Percentiles rank a stretch among this genome's conserved stretches.
phyloP scores from a whole-genome alignment of 1,140 invertebrate species.

The Macrobrachium rosenbergii region DNA sequence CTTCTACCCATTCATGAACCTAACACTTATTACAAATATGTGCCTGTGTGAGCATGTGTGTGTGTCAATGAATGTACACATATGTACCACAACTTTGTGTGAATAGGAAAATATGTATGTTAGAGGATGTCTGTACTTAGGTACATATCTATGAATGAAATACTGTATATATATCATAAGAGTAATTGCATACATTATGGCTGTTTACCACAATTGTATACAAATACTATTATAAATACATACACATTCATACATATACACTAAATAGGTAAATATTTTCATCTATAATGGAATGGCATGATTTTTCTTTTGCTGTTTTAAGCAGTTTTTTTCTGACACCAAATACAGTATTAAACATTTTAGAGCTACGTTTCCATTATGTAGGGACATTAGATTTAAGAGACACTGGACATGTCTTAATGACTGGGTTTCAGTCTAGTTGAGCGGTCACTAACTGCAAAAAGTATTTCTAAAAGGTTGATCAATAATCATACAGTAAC shows the following conservation, averaged over 20 bases:
- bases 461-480: neutral
- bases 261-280: slow-evolving; percentile 48
- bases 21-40: slow-evolving; percentile 18
- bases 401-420: too few species aligned
- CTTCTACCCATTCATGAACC: slow-evolving; percentile 54
- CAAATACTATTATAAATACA: slow-evolving; percentile 21
- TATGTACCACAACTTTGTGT: neutral
- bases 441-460: too few species aligned
- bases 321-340: too few species aligned
- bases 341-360: too few species aligned
- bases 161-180: too few species aligned
- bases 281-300: slow-evolving; percentile 43
- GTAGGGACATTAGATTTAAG: neutral
- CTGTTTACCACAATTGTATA: neutral
- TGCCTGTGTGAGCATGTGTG: neutral
- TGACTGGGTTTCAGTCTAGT: too few species aligned
- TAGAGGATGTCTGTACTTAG: neutral
- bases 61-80: neutral
- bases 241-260: slow-evolving; percentile 20
- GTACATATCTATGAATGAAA: neutral
- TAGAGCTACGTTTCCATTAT: too few species aligned
- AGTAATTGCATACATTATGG: too few species aligned
- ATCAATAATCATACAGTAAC: neutral
- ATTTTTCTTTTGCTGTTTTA: neutral
- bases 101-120: neutral